Conservation (phyloP, 2,888 invertebrate species). For the Serrognathus titanus region DNA sequence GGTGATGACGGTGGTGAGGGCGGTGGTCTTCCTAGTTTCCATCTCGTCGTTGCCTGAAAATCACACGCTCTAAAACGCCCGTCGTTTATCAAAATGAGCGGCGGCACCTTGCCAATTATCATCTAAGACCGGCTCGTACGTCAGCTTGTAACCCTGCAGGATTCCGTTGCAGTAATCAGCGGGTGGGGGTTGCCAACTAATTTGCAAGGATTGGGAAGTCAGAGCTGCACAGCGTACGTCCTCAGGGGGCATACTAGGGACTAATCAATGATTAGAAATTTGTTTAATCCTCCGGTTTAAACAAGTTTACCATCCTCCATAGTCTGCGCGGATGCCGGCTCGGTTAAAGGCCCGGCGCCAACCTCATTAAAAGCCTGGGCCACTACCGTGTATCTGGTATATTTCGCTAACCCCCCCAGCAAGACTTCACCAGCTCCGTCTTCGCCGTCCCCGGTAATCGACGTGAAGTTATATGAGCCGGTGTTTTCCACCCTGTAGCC, state of each 20-base stretch:
- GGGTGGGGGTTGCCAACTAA: slow-evolving; percentile 78
- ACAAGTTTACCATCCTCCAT: slow-evolving; percentile 65
- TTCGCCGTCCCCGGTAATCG: slow-evolving; percentile 66
- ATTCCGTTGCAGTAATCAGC: slow-evolving; percentile 71
- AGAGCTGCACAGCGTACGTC: slow-evolving; percentile 72
- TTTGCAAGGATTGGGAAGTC: slow-evolving; percentile 72
- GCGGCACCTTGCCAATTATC: slow-evolving; percentile 50
- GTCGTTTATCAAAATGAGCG: background rate
- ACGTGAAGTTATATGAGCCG: slow-evolving; percentile 64
- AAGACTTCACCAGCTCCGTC: slow-evolving; percentile 64
- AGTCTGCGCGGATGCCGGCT: slow-evolving; percentile 65
- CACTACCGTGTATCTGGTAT: slow-evolving; percentile 65
- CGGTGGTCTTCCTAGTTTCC: slow-evolving; percentile 64
- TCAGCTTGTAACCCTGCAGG: slow-evolving; percentile 71
- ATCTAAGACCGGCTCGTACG: slow-evolving; percentile 63
- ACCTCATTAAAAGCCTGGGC: slow-evolving; percentile 74
- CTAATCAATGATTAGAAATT: slow-evolving; percentile 46
- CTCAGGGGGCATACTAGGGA: slow-evolving; percentile 75
- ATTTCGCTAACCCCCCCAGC: slow-evolving; percentile 62
- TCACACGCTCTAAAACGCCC: slow-evolving; percentile 2
- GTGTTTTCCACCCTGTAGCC: slow-evolving; percentile 58
- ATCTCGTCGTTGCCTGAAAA: slow-evolving; percentile 54
- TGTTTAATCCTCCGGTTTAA: background rate
- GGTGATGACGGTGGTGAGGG: slow-evolving; percentile 65
- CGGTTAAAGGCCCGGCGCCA: slow-evolving; percentile 68